Evolutionary conservation across 1,140 invertebrate genomes (phyloP).

Genomic region (Drosophila serrata): DNA sequence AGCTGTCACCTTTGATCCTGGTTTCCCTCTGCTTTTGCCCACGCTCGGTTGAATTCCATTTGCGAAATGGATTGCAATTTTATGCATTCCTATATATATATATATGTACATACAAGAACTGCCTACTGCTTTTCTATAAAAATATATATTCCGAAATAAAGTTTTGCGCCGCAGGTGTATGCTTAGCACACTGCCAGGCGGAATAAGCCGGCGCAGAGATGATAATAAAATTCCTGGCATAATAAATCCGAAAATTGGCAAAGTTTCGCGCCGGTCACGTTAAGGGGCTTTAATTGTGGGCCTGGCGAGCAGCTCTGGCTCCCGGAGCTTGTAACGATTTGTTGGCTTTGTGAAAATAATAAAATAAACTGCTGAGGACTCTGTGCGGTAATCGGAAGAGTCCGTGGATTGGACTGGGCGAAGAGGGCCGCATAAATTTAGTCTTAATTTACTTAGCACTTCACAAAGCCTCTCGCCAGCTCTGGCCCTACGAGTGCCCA

Average conservation of each 20-base stretch:
- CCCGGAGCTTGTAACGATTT: conserved; percentile 36
- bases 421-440: conserved; percentile 53
- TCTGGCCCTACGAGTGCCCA: conserved; percentile 3
- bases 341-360: conserved; percentile 60
- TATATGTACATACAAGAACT: not conserved
- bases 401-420: not conserved
- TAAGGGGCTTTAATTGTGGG: conserved; percentile 64
- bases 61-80: conserved; percentile 68
- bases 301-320: not conserved
- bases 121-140: conserved; percentile 41
- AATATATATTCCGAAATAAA: conserved; percentile 66
- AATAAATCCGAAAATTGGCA: conserved; percentile 80
- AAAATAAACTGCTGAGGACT: conserved; percentile 71
- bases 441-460: conserved; percentile 70
- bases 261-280: conserved; percentile 47
- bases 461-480: conserved; percentile 32
- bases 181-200: conserved; percentile 42
- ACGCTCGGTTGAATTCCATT: conserved; percentile 48
- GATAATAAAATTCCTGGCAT: conserved; percentile 74
- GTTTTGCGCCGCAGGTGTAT: conserved; percentile 68
- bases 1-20: not conserved
- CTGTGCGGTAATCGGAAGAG: conserved; percentile 22
- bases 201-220: conserved; percentile 33
- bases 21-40: not conserved
- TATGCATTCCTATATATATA: conserved; percentile 19